Evolutionary conservation across 2,797 vertebrate species (phyloP).

Genomic region (Gymnopithys bicolor): DNA sequence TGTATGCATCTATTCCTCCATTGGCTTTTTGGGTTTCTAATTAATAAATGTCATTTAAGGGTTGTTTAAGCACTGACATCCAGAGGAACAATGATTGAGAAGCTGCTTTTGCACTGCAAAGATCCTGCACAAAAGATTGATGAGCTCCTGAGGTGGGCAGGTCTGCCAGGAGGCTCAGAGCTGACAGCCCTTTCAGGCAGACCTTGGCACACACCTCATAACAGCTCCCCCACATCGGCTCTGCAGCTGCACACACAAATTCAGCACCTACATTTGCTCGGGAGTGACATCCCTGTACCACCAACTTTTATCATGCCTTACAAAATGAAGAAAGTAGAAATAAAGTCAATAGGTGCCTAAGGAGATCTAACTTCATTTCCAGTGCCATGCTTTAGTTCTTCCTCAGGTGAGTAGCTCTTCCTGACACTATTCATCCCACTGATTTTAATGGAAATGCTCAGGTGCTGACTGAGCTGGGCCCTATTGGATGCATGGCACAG

Average conservation of each 20-base stretch:
- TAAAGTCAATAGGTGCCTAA: background rate
- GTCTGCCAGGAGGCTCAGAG: rapidly evolving
- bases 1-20: background rate
- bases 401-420: background rate
- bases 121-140: background rate
- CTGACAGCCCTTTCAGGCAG: background rate
- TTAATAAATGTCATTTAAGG: background rate
- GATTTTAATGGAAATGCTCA: background rate
- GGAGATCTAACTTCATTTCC: background rate
- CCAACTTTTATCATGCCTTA: background rate
- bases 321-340: background rate
- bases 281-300: background rate
- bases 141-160: background rate
- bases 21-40: background rate
- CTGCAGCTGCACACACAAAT: background rate
- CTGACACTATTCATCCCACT: background rate
- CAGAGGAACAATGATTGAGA: background rate
- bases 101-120: background rate
- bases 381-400: background rate
- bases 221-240: background rate
- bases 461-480: background rate
- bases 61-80: background rate
- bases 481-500: background rate
- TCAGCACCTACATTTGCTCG: background rate
- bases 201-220: background rate